Conservation (phyloP, 2,797 vertebrate genomes). For the Rhodeus uyekii region DNA sequence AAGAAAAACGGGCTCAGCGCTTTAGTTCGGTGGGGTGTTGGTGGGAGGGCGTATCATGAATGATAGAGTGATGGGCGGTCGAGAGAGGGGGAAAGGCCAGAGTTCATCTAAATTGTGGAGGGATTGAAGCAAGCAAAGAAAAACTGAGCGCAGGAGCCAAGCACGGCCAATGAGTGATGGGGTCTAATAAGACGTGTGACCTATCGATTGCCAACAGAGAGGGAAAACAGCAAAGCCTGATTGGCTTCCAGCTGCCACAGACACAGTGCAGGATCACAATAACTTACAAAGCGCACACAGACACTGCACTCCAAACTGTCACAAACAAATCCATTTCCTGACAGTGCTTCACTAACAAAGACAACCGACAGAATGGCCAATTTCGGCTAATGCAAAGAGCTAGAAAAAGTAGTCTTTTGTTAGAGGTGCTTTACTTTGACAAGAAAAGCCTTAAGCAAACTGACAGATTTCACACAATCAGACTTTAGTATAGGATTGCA, state of each 20-base stretch:
- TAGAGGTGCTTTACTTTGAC: slow-evolving; percentile 33
- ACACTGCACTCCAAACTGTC: slow-evolving; percentile 25
- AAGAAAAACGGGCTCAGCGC: slow-evolving; percentile 34
- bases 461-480: slow-evolving; percentile 18
- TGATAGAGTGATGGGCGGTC: slow-evolving; percentile 42
- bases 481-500: background rate
- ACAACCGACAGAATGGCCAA: slow-evolving; percentile 6
- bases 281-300: slow-evolving; percentile 36
- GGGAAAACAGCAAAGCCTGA: slow-evolving; percentile 35
- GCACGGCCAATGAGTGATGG: slow-evolving; percentile 66
- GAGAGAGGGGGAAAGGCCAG: slow-evolving; percentile 23
- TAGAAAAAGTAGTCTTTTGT: slow-evolving; percentile 24
- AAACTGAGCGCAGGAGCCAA: slow-evolving; percentile 49
- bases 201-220: slow-evolving; percentile 69
- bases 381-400: slow-evolving; percentile 23
- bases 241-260: slow-evolving; percentile 34
- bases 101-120: slow-evolving; percentile 28
- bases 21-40: background rate
- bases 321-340: slow-evolving; percentile 37
- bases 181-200: slow-evolving; percentile 75
- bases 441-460: slow-evolving; percentile 29
- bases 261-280: slow-evolving; percentile 48
- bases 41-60: slow-evolving; percentile 20
- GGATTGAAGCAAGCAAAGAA: slow-evolving; percentile 27
- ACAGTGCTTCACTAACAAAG: slow-evolving; percentile 39